Evolutionary conservation across 1,140 invertebrate genomes (phyloP).

Genomic region (Eciton burchellii): DNA sequence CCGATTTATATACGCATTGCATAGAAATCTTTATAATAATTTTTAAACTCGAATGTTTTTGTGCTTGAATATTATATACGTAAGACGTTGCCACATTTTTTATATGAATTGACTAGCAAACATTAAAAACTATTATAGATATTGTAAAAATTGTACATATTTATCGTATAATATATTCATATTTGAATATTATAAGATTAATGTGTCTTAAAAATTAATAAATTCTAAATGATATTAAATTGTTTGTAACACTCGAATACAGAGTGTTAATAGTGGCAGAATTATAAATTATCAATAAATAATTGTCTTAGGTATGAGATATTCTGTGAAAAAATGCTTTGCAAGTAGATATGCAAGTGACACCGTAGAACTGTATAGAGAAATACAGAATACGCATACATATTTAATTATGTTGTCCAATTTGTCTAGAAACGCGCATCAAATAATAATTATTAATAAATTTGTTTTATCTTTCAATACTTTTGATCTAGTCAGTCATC

Average conservation of each 20-base stretch:
- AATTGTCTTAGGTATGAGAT: background rate
- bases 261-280: constrained; percentile 23
- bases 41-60: constrained; percentile 32
- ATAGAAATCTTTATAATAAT: constrained; percentile 19
- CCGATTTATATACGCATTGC: constrained; percentile 24
- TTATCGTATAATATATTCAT: too few relatives aligned
- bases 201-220: background rate
- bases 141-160: constrained; percentile 21
- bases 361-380: background rate
- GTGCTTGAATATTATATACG: constrained; percentile 6
- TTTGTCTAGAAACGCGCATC: background rate
- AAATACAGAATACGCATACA: background rate
- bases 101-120: background rate
- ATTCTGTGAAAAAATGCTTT: background rate
- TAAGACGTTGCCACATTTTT: background rate
- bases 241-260: constrained; percentile 11
- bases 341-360: constrained; percentile 8
- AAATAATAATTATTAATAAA: constrained; percentile 21
- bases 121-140: constrained; percentile 6
- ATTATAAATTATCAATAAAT: background rate
- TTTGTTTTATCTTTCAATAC: constrained; percentile 66
- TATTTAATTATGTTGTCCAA: too few relatives aligned
- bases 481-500: constrained; percentile 82
- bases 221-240: background rate
- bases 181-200: background rate